These are phyloP conservation scores for Pyralis farinalis DNA, from an alignment of 2,888 invertebrate genomes.

Conservation along the genomic window DNA sequence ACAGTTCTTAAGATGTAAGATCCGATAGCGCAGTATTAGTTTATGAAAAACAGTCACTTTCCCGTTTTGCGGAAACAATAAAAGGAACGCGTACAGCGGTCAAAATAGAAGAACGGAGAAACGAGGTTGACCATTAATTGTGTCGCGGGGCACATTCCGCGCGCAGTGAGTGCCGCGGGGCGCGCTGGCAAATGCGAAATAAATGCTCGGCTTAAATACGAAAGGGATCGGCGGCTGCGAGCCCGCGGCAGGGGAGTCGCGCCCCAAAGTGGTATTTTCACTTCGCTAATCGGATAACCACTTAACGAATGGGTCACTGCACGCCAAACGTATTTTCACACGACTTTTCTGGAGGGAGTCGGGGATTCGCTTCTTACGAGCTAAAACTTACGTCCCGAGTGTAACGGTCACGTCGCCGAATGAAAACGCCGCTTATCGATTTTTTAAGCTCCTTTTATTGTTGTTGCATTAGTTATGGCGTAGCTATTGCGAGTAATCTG, in stretches of 20 bases:
- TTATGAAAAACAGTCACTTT: slow-evolving; percentile 7
- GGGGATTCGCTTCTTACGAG: slow-evolving; percentile 66
- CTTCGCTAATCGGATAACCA: slow-evolving; percentile 83
- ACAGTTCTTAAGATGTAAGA: slow-evolving; percentile 7
- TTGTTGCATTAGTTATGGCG: slow-evolving; percentile 43
- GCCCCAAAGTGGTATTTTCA: slow-evolving; percentile 82
- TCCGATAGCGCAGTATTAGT: slow-evolving; percentile 6
- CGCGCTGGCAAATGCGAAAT: slow-evolving; percentile 74
- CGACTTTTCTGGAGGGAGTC: slow-evolving; percentile 71
- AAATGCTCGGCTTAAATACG: slow-evolving; percentile 76
- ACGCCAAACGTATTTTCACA: slow-evolving; percentile 80
- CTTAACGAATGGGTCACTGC: slow-evolving; percentile 81
- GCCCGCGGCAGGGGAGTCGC: slow-evolving; percentile 73
- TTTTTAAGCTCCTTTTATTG: slow-evolving; percentile 63
- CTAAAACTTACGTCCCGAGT: slow-evolving; percentile 69
- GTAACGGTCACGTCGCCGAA: slow-evolving; percentile 61
- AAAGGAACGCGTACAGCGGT: slow-evolving; percentile 14
- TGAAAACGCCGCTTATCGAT: slow-evolving; percentile 54
- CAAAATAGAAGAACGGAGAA: slow-evolving; percentile 36
- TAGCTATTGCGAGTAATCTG: slow-evolving; percentile 57
- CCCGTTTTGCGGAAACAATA: slow-evolving; percentile 9
- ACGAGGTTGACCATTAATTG: slow-evolving; percentile 63
- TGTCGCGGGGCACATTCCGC: slow-evolving; percentile 48
- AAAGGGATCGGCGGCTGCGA: slow-evolving; percentile 64
- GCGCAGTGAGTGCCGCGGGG: slow-evolving; percentile 55